A percentile compares a stretch with the other conserved stretches of the same genome.
These are phyloP conservation scores for Centrocercus urophasianus DNA, from an alignment of 2,113 vertebrate species.

Conservation along the genomic window DNA sequence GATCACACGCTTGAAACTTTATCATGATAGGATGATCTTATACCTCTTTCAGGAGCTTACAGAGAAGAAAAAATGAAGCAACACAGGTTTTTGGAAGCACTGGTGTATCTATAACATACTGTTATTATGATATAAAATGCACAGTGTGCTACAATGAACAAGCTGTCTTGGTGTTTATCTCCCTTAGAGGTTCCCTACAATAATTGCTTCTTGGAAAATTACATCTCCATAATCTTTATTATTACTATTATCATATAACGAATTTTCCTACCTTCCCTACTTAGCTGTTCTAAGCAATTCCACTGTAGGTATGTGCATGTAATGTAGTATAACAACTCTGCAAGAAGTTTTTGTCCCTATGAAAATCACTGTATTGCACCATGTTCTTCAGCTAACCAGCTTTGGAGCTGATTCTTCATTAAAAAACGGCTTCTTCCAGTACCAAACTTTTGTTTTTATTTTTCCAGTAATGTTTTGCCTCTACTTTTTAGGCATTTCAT, in stretches of 20 bases:
- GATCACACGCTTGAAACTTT: fast-evolving
- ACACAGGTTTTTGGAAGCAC: not conserved
- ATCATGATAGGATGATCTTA: not conserved
- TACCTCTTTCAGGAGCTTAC: not conserved
- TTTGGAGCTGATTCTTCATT: not conserved
- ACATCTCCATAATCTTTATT: conserved; percentile 15
- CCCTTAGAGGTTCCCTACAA: not conserved
- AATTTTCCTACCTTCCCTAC: not conserved
- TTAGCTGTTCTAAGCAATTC: not conserved
- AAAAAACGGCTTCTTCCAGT: not conserved
- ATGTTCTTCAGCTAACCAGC: not conserved
- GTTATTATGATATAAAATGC: not conserved
- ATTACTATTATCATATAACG: not conserved
- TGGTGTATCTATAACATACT: not conserved
- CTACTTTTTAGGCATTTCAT: not conserved
- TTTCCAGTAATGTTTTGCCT: not conserved
- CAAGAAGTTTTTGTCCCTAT: not conserved
- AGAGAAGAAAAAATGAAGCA: not conserved
- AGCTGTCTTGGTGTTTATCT: not conserved
- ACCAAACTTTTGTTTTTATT: not conserved
- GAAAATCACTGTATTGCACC: not conserved
- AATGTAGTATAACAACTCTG: not conserved
- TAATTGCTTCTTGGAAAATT: not conserved
- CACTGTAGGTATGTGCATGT: not conserved
- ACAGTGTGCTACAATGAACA: not conserved